These are phyloP conservation scores for Pantherophis vulpinus DNA, from an alignment of 2,797 vertebrate species.

Conservation along the genomic window DNA sequence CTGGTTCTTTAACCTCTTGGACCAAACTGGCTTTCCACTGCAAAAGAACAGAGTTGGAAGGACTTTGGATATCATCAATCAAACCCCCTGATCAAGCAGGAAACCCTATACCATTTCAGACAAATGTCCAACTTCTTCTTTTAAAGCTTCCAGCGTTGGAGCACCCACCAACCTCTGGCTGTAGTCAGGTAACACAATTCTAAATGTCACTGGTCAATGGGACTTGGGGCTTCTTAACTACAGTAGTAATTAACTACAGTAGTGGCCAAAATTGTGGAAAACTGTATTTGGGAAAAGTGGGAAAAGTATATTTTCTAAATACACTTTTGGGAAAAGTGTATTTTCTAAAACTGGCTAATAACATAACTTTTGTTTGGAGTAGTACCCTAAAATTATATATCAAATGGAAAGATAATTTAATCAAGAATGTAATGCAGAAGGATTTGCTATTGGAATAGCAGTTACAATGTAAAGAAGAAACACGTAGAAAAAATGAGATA, in stretches of 20 bases:
- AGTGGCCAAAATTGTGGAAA: too few species aligned
- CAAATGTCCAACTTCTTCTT: background rate
- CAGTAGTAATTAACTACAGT: background rate
- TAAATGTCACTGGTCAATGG: background rate
- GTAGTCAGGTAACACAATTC: background rate
- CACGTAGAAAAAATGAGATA: too few species aligned
- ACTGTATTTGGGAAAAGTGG: too few species aligned
- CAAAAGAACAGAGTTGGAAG: background rate
- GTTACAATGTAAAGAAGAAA: too few species aligned
- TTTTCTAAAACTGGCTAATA: too few species aligned
- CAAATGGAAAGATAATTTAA: too few species aligned
- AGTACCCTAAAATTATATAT: too few species aligned
- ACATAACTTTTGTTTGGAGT: too few species aligned
- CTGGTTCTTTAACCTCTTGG: constrained; percentile 20
- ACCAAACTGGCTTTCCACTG: background rate
- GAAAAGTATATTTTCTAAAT: too few species aligned
- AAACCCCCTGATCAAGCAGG: background rate
- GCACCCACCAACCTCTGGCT: background rate
- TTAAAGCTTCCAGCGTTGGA: background rate
- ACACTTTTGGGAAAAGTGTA: too few species aligned
- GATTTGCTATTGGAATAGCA: too few species aligned
- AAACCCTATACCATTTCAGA: background rate
- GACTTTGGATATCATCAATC: background rate
- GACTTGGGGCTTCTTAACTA: background rate
- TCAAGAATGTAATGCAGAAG: too few species aligned